Evolutionary conservation across 2,888 invertebrate species (phyloP).

Genomic region (Halictus ligatus): DNA sequence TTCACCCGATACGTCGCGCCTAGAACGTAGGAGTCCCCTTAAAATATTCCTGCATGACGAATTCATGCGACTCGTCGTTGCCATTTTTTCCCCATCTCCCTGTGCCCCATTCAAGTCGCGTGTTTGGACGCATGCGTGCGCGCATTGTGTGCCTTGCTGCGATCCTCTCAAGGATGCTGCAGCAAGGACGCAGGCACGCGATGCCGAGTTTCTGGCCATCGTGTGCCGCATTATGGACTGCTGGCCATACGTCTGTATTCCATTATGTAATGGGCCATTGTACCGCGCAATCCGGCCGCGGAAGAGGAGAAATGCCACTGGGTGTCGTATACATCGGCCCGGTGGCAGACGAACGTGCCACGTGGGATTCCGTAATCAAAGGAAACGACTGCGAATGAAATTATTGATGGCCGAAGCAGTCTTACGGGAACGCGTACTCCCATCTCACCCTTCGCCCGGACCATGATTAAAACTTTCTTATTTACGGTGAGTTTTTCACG

Average conservation of each 20-base stretch:
- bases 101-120: not conserved
- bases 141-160: slow-evolving; percentile 16
- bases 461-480: slow-evolving; percentile 16
- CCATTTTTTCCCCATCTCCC: slow-evolving; percentile 15
- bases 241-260: slow-evolving; percentile 72
- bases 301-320: slow-evolving; percentile 72
- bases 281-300: slow-evolving; percentile 70
- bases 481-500: not conserved
- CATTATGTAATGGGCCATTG: slow-evolving; percentile 79
- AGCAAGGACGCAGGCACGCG: slow-evolving; percentile 48
- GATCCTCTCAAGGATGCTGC: slow-evolving; percentile 54
- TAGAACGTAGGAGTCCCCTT: no score
- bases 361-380: slow-evolving; percentile 71
- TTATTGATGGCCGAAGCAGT: slow-evolving; percentile 63
- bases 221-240: slow-evolving; percentile 59
- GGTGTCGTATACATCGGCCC: slow-evolving; percentile 69
- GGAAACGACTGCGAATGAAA: slow-evolving; percentile 73
- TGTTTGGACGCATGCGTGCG: slow-evolving; percentile 9
- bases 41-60: no score
- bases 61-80: slow-evolving; percentile 16
- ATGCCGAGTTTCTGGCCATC: slow-evolving; percentile 52
- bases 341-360: slow-evolving; percentile 47
- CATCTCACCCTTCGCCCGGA: not conserved
- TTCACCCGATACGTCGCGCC: no score
- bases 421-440: not conserved